Percentiles rank a stretch among this genome's conserved stretches.
Evolutionary conservation across 2,888 invertebrate genomes (phyloP).

Genomic region (Panopea generosa): DNA sequence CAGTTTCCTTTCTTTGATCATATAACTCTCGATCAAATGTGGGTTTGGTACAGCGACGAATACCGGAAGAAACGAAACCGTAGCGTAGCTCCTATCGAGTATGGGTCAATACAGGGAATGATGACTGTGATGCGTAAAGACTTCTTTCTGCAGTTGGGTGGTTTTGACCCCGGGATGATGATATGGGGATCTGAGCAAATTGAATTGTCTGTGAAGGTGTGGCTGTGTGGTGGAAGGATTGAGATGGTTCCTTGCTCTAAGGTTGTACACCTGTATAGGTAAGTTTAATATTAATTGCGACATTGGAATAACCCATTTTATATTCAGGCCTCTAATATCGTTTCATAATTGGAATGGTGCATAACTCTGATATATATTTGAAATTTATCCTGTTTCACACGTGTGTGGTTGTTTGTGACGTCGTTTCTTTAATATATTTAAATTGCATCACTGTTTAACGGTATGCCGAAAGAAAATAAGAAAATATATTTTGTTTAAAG

Average conservation of each 20-base stretch:
- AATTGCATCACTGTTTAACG: no score
- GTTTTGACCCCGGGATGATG: constrained; percentile 63
- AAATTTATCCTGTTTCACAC: no score
- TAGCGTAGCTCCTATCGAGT: constrained; percentile 46
- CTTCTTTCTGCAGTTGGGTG: constrained; percentile 58
- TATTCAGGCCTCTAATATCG: no score
- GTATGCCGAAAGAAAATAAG: no score
- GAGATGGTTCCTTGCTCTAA: constrained; percentile 64
- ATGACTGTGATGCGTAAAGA: constrained; percentile 51
- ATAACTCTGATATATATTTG: no score
- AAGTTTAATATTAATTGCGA: background rate
- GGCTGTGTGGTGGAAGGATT: constrained; percentile 64
- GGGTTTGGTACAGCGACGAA: constrained; percentile 30
- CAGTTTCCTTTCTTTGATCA: constrained; percentile 42
- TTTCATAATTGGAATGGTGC: no score
- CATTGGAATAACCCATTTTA: no score
- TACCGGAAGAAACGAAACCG: constrained; percentile 25
- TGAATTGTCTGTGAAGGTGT: constrained; percentile 57
- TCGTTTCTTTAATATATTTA: no score
- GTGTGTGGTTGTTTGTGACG: no score
- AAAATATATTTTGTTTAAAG: no score
- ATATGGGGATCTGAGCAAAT: constrained; percentile 62
- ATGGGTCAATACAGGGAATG: constrained; percentile 52
- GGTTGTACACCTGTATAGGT: constrained; percentile 62
- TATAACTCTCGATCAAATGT: constrained; percentile 39